phyloP scores from a whole-genome alignment of 2,113 vertebrate species.

The Lophochroa leadbeateri region DNA sequence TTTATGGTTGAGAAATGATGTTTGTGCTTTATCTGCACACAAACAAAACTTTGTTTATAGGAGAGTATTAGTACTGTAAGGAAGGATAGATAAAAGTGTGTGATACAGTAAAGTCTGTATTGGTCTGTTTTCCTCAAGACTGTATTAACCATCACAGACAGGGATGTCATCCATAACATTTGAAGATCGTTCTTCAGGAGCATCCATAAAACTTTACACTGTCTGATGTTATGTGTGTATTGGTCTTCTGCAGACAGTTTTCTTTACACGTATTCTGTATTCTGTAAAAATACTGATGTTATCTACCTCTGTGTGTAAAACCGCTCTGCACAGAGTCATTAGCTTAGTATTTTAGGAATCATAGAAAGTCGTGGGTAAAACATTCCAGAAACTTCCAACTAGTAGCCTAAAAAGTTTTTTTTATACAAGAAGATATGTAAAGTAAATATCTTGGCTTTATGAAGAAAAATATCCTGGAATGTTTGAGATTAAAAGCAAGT shows the following conservation, averaged over 20 bases:
- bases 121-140: not conserved
- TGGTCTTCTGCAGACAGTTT: not conserved
- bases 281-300: not conserved
- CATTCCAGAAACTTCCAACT: not conserved
- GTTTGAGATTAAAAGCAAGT: not conserved
- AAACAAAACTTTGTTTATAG: not conserved
- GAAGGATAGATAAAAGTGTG: not conserved
- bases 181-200: not conserved
- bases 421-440: not conserved
- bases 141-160: not conserved
- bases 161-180: not conserved
- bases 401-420: not conserved
- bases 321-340: not conserved
- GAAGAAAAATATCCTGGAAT: not conserved
- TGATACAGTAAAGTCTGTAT: not conserved
- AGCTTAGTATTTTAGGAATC: not conserved
- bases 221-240: not conserved
- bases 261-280: not conserved
- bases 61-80: not conserved
- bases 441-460: not conserved
- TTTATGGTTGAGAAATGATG: not conserved
- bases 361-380: not conserved
- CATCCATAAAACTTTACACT: not conserved
- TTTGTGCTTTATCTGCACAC: not conserved
- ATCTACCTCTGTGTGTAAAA: not conserved